Percentiles rank a stretch among this genome's conserved stretches.
Evolutionary conservation across 2,797 vertebrate genomes (phyloP).

Genomic region (Ibycter americanus): DNA sequence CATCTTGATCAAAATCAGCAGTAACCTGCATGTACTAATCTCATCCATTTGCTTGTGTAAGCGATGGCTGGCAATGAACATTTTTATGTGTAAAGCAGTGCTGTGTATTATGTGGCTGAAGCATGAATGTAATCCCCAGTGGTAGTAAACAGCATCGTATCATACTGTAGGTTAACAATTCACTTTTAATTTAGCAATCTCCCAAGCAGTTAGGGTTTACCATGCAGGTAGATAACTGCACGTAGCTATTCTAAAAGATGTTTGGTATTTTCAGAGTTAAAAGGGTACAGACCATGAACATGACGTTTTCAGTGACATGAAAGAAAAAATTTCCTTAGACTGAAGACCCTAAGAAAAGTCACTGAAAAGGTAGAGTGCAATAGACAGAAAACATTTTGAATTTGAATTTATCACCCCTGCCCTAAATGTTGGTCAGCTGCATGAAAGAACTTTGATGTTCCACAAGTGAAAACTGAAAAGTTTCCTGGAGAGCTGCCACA

Average conservation of each 20-base stretch:
- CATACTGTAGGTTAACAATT: rapidly evolving
- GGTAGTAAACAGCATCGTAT: background rate
- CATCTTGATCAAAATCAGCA: background rate
- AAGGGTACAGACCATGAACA: background rate
- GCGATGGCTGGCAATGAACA: background rate
- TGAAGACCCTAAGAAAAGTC: background rate
- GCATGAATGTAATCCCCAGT: background rate
- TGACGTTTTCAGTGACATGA: background rate
- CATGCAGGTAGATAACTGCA: background rate
- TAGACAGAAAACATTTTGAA: background rate
- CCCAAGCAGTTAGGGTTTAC: background rate
- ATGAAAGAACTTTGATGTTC: background rate
- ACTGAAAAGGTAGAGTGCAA: background rate
- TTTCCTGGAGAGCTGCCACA: background rate
- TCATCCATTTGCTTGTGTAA: background rate
- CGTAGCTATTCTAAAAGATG: background rate
- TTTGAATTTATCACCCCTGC: background rate
- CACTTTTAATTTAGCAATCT: background rate
- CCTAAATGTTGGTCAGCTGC: background rate
- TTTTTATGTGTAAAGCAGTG: background rate
- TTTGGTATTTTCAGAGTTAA: background rate
- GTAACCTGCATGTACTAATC: background rate
- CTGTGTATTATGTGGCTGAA: background rate
- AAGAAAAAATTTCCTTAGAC: background rate
- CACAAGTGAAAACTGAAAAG: background rate